phyloP scores from a whole-genome alignment of 2,113 vertebrate genomes.

The Poicephalus meyeri region DNA sequence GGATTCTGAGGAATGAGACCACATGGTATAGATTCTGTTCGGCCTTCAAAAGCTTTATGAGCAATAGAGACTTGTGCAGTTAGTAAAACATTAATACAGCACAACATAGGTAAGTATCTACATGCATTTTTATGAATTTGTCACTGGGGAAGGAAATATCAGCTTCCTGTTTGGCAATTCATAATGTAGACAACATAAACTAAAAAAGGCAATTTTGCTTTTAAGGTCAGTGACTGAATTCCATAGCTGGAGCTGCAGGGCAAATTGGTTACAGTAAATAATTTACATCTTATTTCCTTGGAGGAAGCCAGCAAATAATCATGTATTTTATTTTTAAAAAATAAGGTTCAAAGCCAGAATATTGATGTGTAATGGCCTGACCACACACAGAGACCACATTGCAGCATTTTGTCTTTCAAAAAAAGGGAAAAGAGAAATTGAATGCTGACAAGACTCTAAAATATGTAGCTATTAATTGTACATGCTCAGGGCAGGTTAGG shows the following conservation, averaged over 20 bases:
- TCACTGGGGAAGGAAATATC: background rate
- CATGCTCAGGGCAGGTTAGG: background rate
- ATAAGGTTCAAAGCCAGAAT: background rate
- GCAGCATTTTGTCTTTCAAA: background rate
- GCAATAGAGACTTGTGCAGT: background rate
- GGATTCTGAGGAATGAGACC: background rate
- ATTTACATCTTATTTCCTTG: background rate
- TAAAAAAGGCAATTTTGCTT: background rate
- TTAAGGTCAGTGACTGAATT: constrained; percentile 8
- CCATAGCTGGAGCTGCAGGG: background rate
- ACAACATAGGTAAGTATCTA: background rate
- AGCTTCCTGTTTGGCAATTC: background rate
- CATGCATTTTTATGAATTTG: background rate
- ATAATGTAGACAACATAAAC: background rate
- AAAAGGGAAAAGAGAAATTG: background rate
- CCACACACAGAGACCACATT: background rate
- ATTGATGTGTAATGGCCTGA: background rate
- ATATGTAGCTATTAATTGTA: background rate
- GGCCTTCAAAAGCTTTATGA: background rate
- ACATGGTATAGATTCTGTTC: background rate
- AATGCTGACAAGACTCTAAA: background rate
- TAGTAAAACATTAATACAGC: background rate
- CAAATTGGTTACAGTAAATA: background rate
- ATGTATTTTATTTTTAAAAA: background rate
- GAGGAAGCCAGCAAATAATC: background rate